These are phyloP conservation scores for Macroramphosus scolopax DNA, from an alignment of 2,797 vertebrate species.

Conservation along the genomic window DNA sequence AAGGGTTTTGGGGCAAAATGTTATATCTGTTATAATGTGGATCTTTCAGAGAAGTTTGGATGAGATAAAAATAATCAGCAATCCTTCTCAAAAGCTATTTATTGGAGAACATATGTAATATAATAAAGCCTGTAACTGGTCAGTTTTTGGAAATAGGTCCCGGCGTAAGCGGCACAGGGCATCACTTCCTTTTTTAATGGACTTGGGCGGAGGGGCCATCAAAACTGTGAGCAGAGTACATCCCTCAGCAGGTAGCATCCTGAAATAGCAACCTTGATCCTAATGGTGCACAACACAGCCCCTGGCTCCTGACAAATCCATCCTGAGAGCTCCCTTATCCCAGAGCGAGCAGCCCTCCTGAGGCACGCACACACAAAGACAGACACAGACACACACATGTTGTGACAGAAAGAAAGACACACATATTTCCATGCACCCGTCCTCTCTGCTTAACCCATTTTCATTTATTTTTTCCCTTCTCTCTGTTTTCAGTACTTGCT, in stretches of 20 bases:
- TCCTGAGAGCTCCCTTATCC: constrained; percentile 63
- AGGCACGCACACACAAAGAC: constrained; percentile 32
- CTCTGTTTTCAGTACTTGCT: constrained; percentile 15
- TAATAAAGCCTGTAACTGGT: neutral
- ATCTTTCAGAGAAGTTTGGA: neutral
- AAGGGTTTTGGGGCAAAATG: constrained; percentile 9
- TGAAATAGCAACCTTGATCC: constrained; percentile 76
- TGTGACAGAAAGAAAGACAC: constrained; percentile 31
- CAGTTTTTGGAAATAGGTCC: constrained; percentile 16
- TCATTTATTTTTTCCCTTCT: constrained; percentile 12
- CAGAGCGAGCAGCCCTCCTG: constrained; percentile 40
- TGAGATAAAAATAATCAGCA: neutral
- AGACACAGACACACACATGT: constrained; percentile 26
- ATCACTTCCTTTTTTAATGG: constrained; percentile 50
- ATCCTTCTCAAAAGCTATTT: neutral
- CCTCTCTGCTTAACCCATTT: constrained; percentile 48
- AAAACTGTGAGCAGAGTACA: constrained; percentile 66
- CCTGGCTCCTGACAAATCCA: constrained; percentile 63
- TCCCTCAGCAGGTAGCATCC: constrained; percentile 72
- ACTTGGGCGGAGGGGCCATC: constrained; percentile 58
- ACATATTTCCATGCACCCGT: constrained; percentile 30
- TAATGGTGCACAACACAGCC: constrained; percentile 71
- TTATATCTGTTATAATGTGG: too few species aligned
- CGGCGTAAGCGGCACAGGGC: constrained; percentile 15
- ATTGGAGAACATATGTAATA: too few species aligned